A percentile compares a stretch with the other conserved stretches of the same genome.
phyloP scores from a whole-genome alignment of 2,113 vertebrate species.

The Gadus chalcogrammus region DNA sequence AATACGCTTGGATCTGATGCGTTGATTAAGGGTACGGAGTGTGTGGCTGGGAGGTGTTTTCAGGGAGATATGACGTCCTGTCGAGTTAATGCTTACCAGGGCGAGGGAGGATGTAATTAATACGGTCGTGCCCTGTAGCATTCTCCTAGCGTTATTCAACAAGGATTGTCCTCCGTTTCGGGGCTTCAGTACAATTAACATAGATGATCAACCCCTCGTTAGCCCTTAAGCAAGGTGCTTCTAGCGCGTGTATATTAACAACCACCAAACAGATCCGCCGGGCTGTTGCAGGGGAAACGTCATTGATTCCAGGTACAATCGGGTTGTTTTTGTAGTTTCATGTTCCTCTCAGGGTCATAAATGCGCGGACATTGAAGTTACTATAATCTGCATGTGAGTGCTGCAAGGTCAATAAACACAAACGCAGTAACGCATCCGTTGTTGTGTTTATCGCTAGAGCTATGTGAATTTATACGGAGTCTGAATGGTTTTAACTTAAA shows the following conservation, averaged over 20 bases:
- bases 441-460: no score
- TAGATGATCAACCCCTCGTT: not conserved
- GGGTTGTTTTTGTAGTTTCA: not conserved
- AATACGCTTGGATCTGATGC: not conserved
- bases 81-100: not conserved
- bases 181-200: not conserved
- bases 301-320: not conserved
- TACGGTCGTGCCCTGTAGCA: not conserved
- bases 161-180: not conserved
- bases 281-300: not conserved
- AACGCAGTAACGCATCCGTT: no score
- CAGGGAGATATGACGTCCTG: not conserved
- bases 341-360: no score
- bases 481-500: no score
- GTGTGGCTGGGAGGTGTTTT: not conserved
- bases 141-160: not conserved
- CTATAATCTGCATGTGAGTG: no score
- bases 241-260: not conserved
- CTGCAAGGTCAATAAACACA: no score
- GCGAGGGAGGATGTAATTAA: not conserved
- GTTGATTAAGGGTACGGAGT: not conserved
- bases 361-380: no score
- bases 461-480: no score
- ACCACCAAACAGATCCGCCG: not conserved
- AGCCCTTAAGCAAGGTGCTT: no score